Evolutionary conservation across 1,140 invertebrate species (phyloP).

Genomic region (Leptestheria dahalacensis): DNA sequence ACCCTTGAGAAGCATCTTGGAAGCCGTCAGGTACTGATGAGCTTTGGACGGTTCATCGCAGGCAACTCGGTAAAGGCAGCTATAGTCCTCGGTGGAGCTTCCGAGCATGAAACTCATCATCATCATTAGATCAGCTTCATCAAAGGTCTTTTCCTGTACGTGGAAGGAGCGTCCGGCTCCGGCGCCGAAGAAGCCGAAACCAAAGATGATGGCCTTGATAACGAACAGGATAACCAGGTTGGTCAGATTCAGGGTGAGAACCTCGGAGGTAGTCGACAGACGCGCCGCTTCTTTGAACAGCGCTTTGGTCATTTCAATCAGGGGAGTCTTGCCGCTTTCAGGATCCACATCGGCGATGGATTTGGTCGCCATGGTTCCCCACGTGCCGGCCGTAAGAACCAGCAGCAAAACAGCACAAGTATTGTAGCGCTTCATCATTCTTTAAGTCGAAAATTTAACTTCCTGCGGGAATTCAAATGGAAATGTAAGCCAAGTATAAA

Average conservation of each 20-base stretch:
- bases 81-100: constrained; percentile 41
- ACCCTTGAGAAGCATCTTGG: constrained; percentile 51
- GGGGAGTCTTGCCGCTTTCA: background rate
- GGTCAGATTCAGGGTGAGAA: constrained; percentile 64
- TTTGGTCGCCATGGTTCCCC: too few relatives aligned
- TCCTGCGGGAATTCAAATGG: too few relatives aligned
- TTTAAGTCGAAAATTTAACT: background rate
- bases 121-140: constrained; percentile 46
- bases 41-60: constrained; percentile 55
- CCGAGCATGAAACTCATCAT: constrained; percentile 50
- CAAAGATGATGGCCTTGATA: constrained; percentile 61
- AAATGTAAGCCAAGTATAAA: too few relatives aligned
- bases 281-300: constrained; percentile 19
- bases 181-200: constrained; percentile 39
- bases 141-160: constrained; percentile 27
- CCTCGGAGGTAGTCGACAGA: constrained; percentile 34
- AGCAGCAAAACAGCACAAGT: background rate
- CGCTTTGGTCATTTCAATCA: constrained; percentile 15
- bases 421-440: background rate
- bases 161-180: background rate
- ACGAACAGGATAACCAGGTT: constrained; percentile 62
- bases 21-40: constrained; percentile 52
- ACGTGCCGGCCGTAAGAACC: background rate
- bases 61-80: constrained; percentile 54
- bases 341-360: background rate